Conservation (phyloP, 1,140 invertebrate species). For the Luehdorfia chinensis region DNA sequence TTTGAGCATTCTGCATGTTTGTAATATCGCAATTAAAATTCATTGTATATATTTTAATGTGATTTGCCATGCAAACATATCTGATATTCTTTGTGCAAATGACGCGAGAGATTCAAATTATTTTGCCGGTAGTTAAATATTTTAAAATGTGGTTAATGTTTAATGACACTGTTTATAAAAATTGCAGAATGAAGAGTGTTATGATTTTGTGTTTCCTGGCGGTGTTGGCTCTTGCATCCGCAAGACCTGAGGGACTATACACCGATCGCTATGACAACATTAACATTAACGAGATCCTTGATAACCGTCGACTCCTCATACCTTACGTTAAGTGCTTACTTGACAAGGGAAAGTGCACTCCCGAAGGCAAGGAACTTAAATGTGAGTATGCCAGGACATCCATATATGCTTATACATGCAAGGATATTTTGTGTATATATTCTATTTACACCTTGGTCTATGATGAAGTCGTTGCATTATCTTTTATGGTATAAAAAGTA, state of each 20-base stretch:
- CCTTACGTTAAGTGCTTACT: constrained; percentile 83
- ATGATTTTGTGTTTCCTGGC: constrained; percentile 16
- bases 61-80: no score
- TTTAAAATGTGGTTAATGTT: background rate
- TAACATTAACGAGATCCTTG: constrained; percentile 81
- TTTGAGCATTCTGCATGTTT: no score
- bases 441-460: no score
- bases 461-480: no score
- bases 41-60: no score
- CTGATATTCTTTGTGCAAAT: background rate
- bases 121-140: background rate
- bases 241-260: constrained; percentile 72
- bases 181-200: constrained; percentile 46
- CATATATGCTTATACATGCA: no score
- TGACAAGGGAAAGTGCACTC: constrained; percentile 81
- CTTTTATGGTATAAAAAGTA: no score
- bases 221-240: constrained; percentile 17
- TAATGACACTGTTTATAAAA: no score
- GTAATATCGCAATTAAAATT: no score
- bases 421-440: no score
- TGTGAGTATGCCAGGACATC: no score
- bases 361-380: constrained; percentile 83
- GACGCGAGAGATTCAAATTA: background rate
- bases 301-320: constrained; percentile 80
- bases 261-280: constrained; percentile 84